Percentiles rank a stretch among this genome's conserved stretches.
Conservation (phyloP, 2,888 invertebrate genomes). For the Mythimna loreyi region DNA sequence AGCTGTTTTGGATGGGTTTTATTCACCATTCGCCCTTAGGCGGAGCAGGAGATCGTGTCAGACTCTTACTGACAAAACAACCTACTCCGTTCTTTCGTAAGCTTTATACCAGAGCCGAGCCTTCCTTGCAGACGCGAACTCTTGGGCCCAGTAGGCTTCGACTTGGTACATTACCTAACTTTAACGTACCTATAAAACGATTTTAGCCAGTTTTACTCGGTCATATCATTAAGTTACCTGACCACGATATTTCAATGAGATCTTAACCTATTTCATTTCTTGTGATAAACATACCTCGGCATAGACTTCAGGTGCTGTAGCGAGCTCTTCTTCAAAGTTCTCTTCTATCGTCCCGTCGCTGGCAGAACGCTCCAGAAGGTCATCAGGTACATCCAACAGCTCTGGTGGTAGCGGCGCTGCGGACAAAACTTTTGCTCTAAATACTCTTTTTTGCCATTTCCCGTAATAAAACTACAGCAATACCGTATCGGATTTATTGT, state of each 20-base stretch:
- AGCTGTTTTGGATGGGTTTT: too few species aligned
- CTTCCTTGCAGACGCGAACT: too few species aligned
- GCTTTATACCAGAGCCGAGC: too few species aligned
- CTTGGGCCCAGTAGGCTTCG: too few species aligned
- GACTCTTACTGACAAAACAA: too few species aligned
- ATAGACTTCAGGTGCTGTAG: constrained; percentile 91
- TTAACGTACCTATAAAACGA: too few species aligned
- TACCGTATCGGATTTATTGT: constrained; percentile 8
- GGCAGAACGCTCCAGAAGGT: constrained; percentile 89
- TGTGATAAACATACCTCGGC: constrained; percentile 75
- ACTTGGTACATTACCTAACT: too few species aligned
- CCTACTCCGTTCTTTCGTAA: too few species aligned
- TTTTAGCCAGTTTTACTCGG: too few species aligned
- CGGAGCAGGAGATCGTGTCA: too few species aligned
- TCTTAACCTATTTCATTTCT: not conserved
- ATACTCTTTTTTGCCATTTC: not conserved
- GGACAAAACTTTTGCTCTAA: constrained; percentile 36
- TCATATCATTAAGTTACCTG: too few species aligned
- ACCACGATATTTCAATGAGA: not conserved
- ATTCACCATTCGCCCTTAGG: too few species aligned
- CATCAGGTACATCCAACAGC: constrained; percentile 79
- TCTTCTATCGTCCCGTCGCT: constrained; percentile 97
- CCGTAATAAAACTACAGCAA: not conserved
- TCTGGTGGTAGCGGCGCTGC: constrained; percentile 84
- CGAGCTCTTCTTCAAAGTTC: constrained; percentile 97